Evolutionary conservation across 2,113 vertebrate genomes (phyloP).

Genomic region (Haemorhous mexicanus): DNA sequence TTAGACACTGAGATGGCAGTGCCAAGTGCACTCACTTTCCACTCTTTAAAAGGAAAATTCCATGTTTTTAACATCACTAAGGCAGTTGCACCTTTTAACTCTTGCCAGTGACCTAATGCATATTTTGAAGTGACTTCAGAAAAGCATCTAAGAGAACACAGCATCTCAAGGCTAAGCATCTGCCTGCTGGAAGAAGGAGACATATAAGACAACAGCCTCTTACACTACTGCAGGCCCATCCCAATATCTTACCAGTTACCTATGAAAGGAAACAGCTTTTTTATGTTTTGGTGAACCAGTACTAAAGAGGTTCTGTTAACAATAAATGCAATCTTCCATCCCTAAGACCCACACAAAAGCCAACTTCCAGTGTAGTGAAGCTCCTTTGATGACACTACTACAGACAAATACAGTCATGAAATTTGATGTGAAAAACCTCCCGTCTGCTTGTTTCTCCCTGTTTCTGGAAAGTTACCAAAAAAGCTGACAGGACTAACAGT

Average conservation of each 20-base stretch:
- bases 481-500: not conserved
- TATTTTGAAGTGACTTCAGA: not conserved
- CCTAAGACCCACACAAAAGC: not conserved
- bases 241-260: not conserved
- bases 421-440: not conserved
- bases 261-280: not conserved
- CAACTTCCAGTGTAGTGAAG: not conserved
- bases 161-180: not conserved
- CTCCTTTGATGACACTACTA: not conserved
- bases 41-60: not conserved
- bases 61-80: not conserved
- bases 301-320: not conserved
- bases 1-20: not conserved
- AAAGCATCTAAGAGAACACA: not conserved
- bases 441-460: not conserved
- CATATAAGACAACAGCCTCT: not conserved
- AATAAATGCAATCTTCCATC: not conserved
- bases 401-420: not conserved
- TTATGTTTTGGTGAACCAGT: not conserved
- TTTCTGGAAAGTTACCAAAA: not conserved
- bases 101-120: not conserved
- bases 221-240: not conserved
- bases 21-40: not conserved
- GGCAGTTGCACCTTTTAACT: not conserved
- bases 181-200: not conserved